Conservation (phyloP, 1,140 invertebrate genomes). For the Zophobas atratus region DNA sequence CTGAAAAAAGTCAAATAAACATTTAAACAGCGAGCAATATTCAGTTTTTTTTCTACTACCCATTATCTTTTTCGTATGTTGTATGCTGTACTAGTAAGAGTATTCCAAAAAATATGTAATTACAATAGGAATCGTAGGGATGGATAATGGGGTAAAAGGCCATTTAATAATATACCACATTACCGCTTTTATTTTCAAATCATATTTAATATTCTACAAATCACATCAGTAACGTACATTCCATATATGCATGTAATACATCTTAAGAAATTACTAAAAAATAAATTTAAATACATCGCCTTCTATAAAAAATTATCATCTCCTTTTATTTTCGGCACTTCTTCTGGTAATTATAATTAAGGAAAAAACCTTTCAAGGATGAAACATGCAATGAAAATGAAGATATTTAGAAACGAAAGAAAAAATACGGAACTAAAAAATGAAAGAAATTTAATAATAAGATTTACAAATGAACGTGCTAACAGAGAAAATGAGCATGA, state of each 20-base stretch:
- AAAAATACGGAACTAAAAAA: constrained; percentile 31
- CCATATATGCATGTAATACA: constrained; percentile 5
- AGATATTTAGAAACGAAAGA: neutral
- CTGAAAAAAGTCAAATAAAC: no score
- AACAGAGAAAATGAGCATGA: constrained; percentile 1
- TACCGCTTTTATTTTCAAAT: constrained; percentile 38
- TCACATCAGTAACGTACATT: constrained; percentile 42
- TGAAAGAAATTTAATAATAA: constrained; percentile 35
- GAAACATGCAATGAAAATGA: constrained; percentile 33
- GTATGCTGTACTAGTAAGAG: no score
- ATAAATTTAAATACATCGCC: constrained; percentile 13
- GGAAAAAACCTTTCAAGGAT: constrained; percentile 62
- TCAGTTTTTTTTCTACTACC: no score
- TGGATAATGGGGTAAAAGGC: neutral
- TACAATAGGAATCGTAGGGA: neutral
- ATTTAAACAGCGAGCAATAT: no score
- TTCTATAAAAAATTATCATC: constrained; percentile 66
- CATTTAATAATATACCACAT: constrained; percentile 28
- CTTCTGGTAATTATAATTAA: constrained; percentile 71
- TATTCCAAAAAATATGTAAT: no score
- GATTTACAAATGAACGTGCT: constrained; percentile 35
- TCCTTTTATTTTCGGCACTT: constrained; percentile 73
- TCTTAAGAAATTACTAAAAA: constrained; percentile 38
- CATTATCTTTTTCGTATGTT: no score
- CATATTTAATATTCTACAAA: constrained; percentile 42